Conservation (phyloP, 2,888 invertebrate species). For the Panzeria rudis region DNA sequence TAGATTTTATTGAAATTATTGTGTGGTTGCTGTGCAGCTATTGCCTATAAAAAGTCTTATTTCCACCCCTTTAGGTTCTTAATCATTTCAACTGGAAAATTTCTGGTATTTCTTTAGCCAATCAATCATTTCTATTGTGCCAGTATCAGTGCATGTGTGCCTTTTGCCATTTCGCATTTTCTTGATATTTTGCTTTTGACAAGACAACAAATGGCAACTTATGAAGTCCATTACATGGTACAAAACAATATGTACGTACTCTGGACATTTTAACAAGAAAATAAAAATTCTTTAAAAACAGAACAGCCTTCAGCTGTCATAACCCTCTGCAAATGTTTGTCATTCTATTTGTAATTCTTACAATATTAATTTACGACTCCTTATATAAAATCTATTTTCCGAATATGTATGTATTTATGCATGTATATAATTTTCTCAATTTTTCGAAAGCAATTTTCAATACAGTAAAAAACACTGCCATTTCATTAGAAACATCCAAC, state of each 20-base stretch:
- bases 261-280: background rate
- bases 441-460: too few species aligned
- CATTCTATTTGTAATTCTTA: too few species aligned
- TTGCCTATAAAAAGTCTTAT: background rate
- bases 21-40: background rate
- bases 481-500: too few species aligned
- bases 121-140: background rate
- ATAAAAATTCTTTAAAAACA: background rate
- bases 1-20: too few species aligned
- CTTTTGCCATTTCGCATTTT: background rate
- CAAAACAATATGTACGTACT: background rate
- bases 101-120: background rate
- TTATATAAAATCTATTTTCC: too few species aligned
- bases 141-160: background rate
- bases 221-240: background rate
- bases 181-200: background rate
- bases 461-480: too few species aligned
- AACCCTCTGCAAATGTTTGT: too few species aligned
- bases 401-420: too few species aligned
- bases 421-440: too few species aligned
- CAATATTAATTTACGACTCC: too few species aligned
- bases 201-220: background rate
- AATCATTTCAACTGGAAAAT: background rate
- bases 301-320: background rate
- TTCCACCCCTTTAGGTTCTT: background rate